Percentiles rank a stretch among this genome's conserved stretches.
phyloP scores from a whole-genome alignment of 2,888 invertebrate species.

The Opisthograptis luteolata region DNA sequence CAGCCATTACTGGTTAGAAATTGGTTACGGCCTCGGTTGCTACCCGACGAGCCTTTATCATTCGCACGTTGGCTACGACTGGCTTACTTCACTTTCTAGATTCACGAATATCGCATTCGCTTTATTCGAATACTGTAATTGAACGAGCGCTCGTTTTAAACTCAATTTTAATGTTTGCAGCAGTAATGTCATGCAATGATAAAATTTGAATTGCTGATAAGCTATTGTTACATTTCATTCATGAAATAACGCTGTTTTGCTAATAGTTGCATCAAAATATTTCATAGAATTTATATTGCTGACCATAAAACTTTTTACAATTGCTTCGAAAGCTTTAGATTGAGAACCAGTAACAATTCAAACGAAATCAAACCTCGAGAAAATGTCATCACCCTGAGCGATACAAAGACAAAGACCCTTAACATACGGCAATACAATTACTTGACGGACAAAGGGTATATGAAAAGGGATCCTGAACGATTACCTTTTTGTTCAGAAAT shows the following conservation, averaged over 20 bases:
- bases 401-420: slow-evolving; percentile 26
- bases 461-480: slow-evolving; percentile 30
- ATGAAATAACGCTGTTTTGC: slow-evolving; percentile 14
- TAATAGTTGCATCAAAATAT: slow-evolving; percentile 4
- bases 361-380: slow-evolving; percentile 4
- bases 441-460: slow-evolving; percentile 28
- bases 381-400: slow-evolving; percentile 14
- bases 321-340: background rate
- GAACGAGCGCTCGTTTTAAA: slow-evolving; percentile 4
- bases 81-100: slow-evolving; percentile 36
- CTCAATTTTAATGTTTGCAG: slow-evolving; percentile 15
- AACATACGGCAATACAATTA: slow-evolving; percentile 25
- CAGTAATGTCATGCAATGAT: slow-evolving; percentile 22
- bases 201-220: slow-evolving; percentile 23
- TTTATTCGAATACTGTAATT: slow-evolving; percentile 17
- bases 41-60: slow-evolving; percentile 30
- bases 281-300: background rate
- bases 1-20: slow-evolving; percentile 49
- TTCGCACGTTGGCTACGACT: slow-evolving; percentile 31
- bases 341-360: background rate
- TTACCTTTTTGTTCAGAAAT: slow-evolving; percentile 32
- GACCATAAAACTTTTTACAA: background rate
- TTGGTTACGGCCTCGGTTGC: slow-evolving; percentile 47
- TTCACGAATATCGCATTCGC: slow-evolving; percentile 25
- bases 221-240: slow-evolving; percentile 19